Percentiles rank a stretch among this genome's conserved stretches.
Evolutionary conservation across 2,797 vertebrate genomes (phyloP).

Genomic region (Epinephelus malabaricus): DNA sequence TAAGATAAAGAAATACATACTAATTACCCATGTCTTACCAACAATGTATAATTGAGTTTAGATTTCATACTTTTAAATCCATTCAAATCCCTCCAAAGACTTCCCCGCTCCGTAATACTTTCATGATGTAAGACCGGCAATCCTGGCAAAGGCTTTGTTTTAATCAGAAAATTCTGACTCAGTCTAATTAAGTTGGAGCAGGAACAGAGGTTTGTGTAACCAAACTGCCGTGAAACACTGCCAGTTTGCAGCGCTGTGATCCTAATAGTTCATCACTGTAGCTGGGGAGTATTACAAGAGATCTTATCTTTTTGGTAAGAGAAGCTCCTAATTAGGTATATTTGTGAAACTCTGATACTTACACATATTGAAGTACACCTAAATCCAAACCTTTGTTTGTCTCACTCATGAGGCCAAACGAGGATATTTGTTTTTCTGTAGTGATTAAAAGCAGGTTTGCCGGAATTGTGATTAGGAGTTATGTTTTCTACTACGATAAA

Average conservation of each 20-base stretch:
- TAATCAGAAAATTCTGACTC: constrained; percentile 72
- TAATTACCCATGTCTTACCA: constrained; percentile 43
- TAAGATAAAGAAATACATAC: constrained; percentile 27
- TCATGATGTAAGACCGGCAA: constrained; percentile 57
- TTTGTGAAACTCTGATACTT: constrained; percentile 49
- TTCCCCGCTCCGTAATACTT: constrained; percentile 46
- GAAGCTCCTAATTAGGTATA: constrained; percentile 57
- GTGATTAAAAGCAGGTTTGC: constrained; percentile 6
- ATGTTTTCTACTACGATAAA: not conserved
- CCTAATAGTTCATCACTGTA: constrained; percentile 50
- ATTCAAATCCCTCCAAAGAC: constrained; percentile 45
- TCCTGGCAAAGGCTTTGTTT: constrained; percentile 63
- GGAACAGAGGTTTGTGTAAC: constrained; percentile 59
- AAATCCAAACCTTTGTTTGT: constrained; percentile 23
- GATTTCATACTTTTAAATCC: constrained; percentile 55
- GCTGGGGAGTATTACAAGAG: constrained; percentile 41
- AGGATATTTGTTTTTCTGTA: not conserved
- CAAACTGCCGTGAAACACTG: constrained; percentile 48
- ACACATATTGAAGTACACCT: constrained; percentile 36
- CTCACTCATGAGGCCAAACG: not conserved
- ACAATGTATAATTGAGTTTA: constrained; percentile 41
- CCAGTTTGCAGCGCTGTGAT: constrained; percentile 51
- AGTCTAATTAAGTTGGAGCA: constrained; percentile 64
- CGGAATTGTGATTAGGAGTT: not conserved
- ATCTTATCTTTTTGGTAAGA: constrained; percentile 46